These are phyloP conservation scores for Sebastes nivosus DNA, from an alignment of 2,797 vertebrate genomes.

Conservation along the genomic window DNA sequence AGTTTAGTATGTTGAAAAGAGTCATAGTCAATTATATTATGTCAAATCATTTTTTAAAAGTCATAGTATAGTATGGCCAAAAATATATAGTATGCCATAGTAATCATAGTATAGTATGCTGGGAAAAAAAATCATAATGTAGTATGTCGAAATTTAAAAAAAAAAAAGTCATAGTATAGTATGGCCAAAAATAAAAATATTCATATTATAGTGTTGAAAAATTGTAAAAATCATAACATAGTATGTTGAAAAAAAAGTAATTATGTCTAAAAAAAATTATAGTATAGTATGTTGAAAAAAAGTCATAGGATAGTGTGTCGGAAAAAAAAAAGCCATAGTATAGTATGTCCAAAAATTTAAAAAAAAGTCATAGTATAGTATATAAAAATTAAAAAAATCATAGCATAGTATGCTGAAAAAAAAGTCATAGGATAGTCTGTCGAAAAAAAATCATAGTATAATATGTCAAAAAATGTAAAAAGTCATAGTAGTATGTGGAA, in stretches of 20 bases:
- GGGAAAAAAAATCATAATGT: neutral
- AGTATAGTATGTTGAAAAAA: neutral
- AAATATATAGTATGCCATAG: too few species aligned
- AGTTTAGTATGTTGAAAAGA: too few species aligned
- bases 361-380: neutral
- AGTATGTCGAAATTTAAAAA: neutral
- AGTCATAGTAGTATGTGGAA: neutral
- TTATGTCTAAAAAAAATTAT: too few species aligned
- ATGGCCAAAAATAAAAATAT: neutral
- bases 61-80: too few species aligned
- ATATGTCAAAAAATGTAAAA: neutral
- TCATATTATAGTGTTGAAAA: too few species aligned
- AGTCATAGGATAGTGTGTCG: neutral
- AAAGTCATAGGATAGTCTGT: too few species aligned
- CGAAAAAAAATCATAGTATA: neutral
- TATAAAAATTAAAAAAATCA: neutral
- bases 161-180: neutral
- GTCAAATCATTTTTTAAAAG: too few species aligned
- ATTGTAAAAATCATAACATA: neutral
- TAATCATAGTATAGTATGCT: too few species aligned
- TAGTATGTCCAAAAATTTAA: neutral
- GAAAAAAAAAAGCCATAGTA: neutral
- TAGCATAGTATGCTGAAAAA: neutral
- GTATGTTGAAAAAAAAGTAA: neutral
- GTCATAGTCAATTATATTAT: too few species aligned